Evolutionary conservation across 2,888 invertebrate genomes (phyloP).

Genomic region (Blastobasis lacticolella): DNA sequence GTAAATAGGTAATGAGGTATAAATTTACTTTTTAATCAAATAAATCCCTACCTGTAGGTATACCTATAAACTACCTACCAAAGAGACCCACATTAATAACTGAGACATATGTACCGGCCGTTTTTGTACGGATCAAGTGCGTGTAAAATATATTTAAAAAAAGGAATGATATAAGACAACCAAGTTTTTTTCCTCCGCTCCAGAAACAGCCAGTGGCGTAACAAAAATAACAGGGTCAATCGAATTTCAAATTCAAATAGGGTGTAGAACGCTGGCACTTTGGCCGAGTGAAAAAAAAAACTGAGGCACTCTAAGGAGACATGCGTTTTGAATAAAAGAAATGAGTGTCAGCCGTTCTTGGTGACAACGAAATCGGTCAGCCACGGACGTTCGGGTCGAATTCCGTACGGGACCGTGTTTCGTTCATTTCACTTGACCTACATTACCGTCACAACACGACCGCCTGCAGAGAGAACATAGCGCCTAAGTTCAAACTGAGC

Average conservation of each 20-base stretch:
- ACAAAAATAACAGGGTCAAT: no score
- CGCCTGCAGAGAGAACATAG: constrained; percentile 1
- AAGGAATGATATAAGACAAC: no score
- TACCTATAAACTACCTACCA: no score
- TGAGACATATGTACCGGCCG: no score
- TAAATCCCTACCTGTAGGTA: no score
- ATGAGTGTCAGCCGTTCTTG: constrained; percentile 40
- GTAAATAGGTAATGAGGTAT: no score
- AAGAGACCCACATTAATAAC: no score
- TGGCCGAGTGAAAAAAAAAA: constrained; percentile 1
- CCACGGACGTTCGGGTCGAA: constrained; percentile 51
- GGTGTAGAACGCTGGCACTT: constrained; percentile 11
- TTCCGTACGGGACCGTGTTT: constrained; percentile 66
- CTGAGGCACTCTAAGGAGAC: constrained; percentile 10
- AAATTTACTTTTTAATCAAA: no score
- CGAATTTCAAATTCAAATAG: neutral
- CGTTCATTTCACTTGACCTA: constrained; percentile 70
- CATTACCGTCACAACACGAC: constrained; percentile 29
- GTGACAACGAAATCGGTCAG: constrained; percentile 57
- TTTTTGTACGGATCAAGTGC: no score
- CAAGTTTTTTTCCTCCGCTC: no score
- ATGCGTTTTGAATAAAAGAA: constrained; percentile 14
- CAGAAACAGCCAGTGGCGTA: no score
- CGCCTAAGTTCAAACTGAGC: neutral
- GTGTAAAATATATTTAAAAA: no score